These are phyloP conservation scores for Chaenocephalus aceratus DNA, from an alignment of 2,113 vertebrate species.

Conservation along the genomic window DNA sequence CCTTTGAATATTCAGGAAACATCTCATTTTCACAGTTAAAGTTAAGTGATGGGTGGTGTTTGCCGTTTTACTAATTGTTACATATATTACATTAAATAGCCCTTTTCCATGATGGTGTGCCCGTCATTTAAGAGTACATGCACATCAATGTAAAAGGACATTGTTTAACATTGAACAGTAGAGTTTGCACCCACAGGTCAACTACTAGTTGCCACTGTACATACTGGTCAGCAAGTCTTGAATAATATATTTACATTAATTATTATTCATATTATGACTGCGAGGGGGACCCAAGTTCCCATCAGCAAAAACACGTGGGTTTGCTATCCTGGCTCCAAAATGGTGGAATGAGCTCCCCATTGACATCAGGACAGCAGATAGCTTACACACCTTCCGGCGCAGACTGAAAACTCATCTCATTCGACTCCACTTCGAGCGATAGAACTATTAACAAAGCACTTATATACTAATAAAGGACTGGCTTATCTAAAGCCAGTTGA, in stretches of 20 bases:
- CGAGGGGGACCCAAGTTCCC: too few relatives aligned
- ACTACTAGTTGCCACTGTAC: not conserved
- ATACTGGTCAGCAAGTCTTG: not conserved
- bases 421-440: too few relatives aligned
- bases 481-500: too few relatives aligned
- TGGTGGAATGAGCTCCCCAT: too few relatives aligned
- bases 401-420: too few relatives aligned
- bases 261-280: too few relatives aligned
- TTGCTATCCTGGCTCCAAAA: too few relatives aligned
- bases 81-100: not conserved
- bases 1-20: not conserved
- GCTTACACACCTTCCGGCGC: too few relatives aligned
- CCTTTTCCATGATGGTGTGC: not conserved
- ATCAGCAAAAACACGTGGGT: too few relatives aligned
- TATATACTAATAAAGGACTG: too few relatives aligned
- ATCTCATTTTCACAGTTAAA: not conserved
- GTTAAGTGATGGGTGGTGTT: not conserved
- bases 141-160: not conserved
- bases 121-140: not conserved
- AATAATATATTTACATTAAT: slow-evolving; percentile 2
- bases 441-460: too few relatives aligned
- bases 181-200: not conserved
- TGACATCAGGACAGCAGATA: too few relatives aligned
- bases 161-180: not conserved
- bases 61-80: not conserved